phyloP scores from a whole-genome alignment of 2,797 vertebrate species.

The Leptodactylus fallax region DNA sequence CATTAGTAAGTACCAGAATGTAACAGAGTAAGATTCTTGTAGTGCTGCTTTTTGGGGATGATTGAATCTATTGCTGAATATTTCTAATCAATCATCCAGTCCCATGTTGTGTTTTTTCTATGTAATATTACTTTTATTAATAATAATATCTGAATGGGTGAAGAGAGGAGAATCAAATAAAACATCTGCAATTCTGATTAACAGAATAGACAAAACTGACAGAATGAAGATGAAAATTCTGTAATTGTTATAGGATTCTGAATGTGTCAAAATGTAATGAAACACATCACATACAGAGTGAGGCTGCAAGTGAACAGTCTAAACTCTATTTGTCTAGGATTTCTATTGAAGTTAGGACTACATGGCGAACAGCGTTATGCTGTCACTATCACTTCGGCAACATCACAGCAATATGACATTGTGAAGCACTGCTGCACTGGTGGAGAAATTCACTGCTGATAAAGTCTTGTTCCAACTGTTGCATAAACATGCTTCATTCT shows the following conservation, averaged over 20 bases:
- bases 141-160: no score
- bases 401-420: not conserved
- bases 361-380: not conserved
- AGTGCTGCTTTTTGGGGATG: not conserved
- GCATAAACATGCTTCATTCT: not conserved
- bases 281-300: not conserved
- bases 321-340: not conserved
- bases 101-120: not conserved
- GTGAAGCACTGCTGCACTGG: not conserved
- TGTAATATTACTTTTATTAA: no score
- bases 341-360: not conserved
- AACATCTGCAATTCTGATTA: not conserved
- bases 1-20: not conserved
- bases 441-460: not conserved
- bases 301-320: not conserved
- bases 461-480: not conserved
- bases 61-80: not conserved
- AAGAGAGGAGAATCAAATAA: no score
- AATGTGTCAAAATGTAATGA: conserved; percentile 20
- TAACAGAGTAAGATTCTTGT: not conserved
- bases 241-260: not conserved
- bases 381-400: not conserved
- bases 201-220: not conserved
- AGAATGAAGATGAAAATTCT: conserved; percentile 1
- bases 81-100: not conserved